Conservation (phyloP, 2,113 vertebrate genomes). For the Cinclus cinclus region DNA sequence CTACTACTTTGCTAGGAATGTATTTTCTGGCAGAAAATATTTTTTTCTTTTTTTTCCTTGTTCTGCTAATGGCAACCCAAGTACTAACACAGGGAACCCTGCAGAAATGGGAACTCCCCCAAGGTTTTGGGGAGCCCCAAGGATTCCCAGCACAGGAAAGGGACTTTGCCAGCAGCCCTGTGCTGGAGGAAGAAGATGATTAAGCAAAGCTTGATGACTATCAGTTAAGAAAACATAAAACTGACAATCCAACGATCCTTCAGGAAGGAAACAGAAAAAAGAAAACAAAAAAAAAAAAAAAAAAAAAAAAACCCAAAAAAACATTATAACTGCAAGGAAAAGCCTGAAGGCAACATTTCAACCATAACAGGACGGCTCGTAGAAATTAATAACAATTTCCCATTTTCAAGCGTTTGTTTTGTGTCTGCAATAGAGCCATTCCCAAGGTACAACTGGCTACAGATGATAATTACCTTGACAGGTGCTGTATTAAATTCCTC, state of each 20-base stretch:
- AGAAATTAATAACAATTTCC: constrained; percentile 46
- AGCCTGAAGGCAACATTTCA: constrained; percentile 44
- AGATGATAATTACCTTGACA: background rate
- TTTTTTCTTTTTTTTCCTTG: rapidly evolving
- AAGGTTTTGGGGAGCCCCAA: background rate
- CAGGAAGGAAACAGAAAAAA: constrained; percentile 26
- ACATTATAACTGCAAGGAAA: constrained; percentile 36
- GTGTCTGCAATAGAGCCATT: background rate
- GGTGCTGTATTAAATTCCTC: constrained; percentile 17
- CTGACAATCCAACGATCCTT: background rate
- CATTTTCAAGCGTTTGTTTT: constrained; percentile 30
- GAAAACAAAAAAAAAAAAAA: background rate
- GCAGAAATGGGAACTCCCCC: background rate
- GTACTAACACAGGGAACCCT: background rate
- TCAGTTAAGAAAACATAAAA: constrained; percentile 20
- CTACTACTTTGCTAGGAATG: background rate
- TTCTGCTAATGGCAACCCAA: background rate
- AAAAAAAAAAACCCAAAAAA: background rate
- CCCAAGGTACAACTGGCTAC: constrained; percentile 19
- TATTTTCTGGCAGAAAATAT: background rate
- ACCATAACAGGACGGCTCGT: background rate
- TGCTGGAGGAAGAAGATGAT: background rate
- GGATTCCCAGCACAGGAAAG: background rate
- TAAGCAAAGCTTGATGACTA: constrained; percentile 30
- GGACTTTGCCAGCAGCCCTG: background rate